Conservation (phyloP, 2,113 vertebrate genomes). For the Chaenogobius annularis region DNA sequence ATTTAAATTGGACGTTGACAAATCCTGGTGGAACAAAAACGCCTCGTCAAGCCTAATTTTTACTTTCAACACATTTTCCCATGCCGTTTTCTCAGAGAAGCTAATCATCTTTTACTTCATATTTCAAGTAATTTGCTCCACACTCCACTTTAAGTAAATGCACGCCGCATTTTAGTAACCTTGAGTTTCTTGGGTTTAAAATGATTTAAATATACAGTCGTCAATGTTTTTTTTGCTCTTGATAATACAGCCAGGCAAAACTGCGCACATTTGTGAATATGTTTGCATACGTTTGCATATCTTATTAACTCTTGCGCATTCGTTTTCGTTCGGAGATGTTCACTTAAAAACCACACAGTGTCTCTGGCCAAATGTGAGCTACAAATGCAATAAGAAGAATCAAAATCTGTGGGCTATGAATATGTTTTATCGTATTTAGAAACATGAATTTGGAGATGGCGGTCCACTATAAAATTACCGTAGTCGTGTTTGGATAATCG, state of each 20-base stretch:
- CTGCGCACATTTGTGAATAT: not conserved
- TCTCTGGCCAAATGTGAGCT: too few relatives aligned
- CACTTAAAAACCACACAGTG: too few relatives aligned
- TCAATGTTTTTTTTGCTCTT: not conserved
- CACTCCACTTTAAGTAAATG: not conserved
- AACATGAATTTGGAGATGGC: too few relatives aligned
- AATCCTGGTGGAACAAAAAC: not conserved
- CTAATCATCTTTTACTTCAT: not conserved
- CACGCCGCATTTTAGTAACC: not conserved
- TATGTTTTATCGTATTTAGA: too few relatives aligned
- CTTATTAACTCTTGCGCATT: not conserved
- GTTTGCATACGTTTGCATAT: not conserved
- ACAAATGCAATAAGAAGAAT: too few relatives aligned
- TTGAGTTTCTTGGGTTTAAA: not conserved
- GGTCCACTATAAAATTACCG: too few relatives aligned
- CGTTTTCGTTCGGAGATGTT: not conserved
- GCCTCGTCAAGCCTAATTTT: not conserved
- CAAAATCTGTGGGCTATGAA: too few relatives aligned
- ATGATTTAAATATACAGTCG: not conserved
- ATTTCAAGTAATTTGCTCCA: not conserved
- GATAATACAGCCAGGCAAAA: not conserved
- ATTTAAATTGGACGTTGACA: too few relatives aligned
- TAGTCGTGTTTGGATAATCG: too few relatives aligned
- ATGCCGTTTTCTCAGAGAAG: not conserved
- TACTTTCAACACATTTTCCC: not conserved